Conservation (phyloP, 2,113 vertebrate species). For the Acrocephalus arundinaceus region DNA sequence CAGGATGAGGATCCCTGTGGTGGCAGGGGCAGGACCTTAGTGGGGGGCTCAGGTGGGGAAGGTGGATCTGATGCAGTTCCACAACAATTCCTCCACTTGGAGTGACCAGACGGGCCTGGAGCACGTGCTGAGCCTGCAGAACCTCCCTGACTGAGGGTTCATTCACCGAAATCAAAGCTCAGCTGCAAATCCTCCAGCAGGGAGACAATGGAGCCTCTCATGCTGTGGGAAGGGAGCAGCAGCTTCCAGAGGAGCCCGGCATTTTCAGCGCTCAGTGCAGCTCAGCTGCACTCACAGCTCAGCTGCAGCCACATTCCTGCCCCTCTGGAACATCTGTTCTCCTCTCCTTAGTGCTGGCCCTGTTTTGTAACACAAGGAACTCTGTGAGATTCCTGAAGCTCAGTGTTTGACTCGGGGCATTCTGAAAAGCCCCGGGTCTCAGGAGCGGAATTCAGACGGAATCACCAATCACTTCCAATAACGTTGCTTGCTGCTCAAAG, state of each 20-base stretch:
- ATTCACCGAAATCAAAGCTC: slow-evolving; percentile 14
- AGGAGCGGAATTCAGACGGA: neutral
- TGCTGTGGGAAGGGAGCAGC: neutral
- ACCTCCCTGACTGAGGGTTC: neutral
- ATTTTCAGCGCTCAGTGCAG: neutral
- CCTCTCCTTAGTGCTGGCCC: neutral
- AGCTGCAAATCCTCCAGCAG: neutral
- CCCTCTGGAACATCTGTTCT: slow-evolving; percentile 19
- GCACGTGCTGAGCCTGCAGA: neutral
- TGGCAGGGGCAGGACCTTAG: neutral
- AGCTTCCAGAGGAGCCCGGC: neutral
- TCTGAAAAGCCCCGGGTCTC: neutral
- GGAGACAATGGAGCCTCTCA: slow-evolving; percentile 16
- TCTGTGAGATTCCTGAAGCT: neutral
- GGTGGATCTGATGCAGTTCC: neutral
- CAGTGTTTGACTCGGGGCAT: neutral
- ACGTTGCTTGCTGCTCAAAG: neutral
- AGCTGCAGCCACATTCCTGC: slow-evolving; percentile 8
- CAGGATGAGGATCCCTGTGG: neutral
- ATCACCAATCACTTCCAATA: neutral
- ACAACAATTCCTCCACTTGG: neutral
- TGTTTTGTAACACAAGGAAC: slow-evolving; percentile 36
- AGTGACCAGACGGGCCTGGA: neutral
- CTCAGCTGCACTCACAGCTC: neutral
- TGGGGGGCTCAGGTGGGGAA: accelerated